These are phyloP conservation scores for Cyprinodon variegatus DNA, from an alignment of 2,113 vertebrate genomes.

Conservation along the genomic window DNA sequence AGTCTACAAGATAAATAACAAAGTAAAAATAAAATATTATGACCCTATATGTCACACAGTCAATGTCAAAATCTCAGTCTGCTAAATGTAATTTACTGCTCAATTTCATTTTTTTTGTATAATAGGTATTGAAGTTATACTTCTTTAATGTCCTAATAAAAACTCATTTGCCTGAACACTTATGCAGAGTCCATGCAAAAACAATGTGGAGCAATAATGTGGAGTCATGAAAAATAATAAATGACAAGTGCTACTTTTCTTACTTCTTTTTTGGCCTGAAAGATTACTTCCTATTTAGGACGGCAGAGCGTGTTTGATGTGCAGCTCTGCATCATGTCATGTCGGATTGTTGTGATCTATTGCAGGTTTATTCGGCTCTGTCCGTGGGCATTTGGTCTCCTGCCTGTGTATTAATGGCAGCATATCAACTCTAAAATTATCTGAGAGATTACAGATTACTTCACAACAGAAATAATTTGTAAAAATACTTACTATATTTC, in stretches of 20 bases:
- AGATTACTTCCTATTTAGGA: background rate
- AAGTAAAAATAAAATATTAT: background rate
- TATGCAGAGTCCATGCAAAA: too few relatives aligned
- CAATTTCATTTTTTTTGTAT: background rate
- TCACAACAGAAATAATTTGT: background rate
- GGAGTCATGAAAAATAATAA: too few relatives aligned
- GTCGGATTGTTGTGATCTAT: background rate
- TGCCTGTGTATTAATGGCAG: background rate
- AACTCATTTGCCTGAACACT: too few relatives aligned
- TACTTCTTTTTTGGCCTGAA: background rate
- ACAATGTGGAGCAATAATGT: too few relatives aligned
- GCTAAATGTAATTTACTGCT: too few relatives aligned
- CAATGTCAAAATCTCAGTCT: too few relatives aligned
- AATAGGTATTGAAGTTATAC: too few relatives aligned
- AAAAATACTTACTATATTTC: too few relatives aligned
- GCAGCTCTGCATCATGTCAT: background rate
- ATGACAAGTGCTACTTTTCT: too few relatives aligned
- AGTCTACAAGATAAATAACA: background rate
- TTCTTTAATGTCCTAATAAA: too few relatives aligned
- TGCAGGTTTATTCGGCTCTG: background rate
- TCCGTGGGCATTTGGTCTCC: background rate
- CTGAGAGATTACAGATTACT: background rate
- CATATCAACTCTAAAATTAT: background rate
- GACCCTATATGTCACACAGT: too few relatives aligned
- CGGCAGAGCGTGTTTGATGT: background rate